A percentile compares a stretch with the other conserved stretches of the same genome.
phyloP scores from a whole-genome alignment of 2,888 invertebrate species.

The Hyppa rectilinea region DNA sequence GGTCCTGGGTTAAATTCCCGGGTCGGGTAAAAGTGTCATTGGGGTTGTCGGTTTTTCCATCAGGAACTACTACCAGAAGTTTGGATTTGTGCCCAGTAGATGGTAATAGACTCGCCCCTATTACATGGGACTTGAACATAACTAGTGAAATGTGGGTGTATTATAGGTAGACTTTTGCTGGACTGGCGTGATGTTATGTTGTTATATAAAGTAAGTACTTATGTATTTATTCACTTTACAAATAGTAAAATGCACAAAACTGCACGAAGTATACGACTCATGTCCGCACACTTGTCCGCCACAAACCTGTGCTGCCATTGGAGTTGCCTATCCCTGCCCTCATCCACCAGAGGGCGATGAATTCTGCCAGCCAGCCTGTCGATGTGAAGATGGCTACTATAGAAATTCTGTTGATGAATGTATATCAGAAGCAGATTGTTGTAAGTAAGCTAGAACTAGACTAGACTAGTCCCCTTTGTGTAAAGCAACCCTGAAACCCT shows the following conservation, averaged over 20 bases:
- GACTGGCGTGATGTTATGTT: too few relatives aligned
- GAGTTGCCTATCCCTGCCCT: conserved; percentile 46
- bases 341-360: conserved; percentile 5
- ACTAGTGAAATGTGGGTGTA: too few relatives aligned
- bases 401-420: conserved; percentile 62
- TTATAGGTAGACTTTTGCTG: too few relatives aligned
- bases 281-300: conserved; percentile 68
- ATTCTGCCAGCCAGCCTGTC: conserved; percentile 40
- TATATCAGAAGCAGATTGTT: conserved; percentile 63
- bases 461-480: neutral
- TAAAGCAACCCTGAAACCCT: too few relatives aligned
- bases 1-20: too few relatives aligned
- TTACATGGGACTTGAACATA: too few relatives aligned
- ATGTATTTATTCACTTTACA: conserved; percentile 1
- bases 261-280: conserved; percentile 57
- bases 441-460: conserved; percentile 56
- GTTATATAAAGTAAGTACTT: too few relatives aligned
- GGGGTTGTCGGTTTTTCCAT: too few relatives aligned
- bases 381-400: conserved; percentile 69
- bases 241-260: conserved; percentile 42
- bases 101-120: too few relatives aligned
- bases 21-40: too few relatives aligned
- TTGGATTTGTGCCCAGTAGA: too few relatives aligned
- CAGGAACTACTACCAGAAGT: too few relatives aligned
- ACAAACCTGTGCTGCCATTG: conserved; percentile 65